Base-by-base conservation (phyloP, 2,113 vertebrate species). In the Menidia beryllina region DNA sequence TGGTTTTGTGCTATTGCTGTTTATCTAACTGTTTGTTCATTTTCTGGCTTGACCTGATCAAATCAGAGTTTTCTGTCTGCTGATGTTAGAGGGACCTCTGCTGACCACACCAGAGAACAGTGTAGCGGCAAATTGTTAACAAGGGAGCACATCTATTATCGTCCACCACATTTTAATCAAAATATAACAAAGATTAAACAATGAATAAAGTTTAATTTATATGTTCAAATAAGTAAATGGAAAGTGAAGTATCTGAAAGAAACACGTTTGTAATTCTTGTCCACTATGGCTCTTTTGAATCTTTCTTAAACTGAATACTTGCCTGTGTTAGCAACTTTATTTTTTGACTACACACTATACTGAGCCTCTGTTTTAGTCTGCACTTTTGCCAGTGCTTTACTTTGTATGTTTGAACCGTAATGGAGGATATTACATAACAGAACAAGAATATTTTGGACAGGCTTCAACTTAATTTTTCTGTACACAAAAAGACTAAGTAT, bases 221-320 rank as follows among this genome's bases (percentile, higher is more conserved):
- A 21, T 63, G 12, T 7, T 58, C 38, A 1, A 50, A 0, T 57
- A 47, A 61, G 3, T 23, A 0, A 19, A 20, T 24, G 6, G 4
- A 53, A 69, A 25, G 15, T 14, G 2, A 9, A 55, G 20, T 19
- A 21, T 1, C 15, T 59, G 20, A 23, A 23, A 8, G 26, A 0
- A 69, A 51, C 8, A 51, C 20, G 21, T 0, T 13, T 20, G 17
- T 19, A 6, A 13, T 48, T 56, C 60, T 10, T 60, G 49, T 60
- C 85, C 86, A 82, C 82, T 72, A 88, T 90, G 85, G 67, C 80
- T 54, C 59, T 69, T 82, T 83, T 39, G 54, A 27, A 68, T 63
- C 53, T n/a, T n/a, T n/a, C n/a, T n/a, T n/a, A n/a, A 74, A 19
- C 5, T 57, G 45, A 7, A 13, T 52, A 38, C 25, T 26, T 20